These are phyloP conservation scores for Oopsacas minuta DNA, from an alignment of 37 sponge, comb jelly and placozoan genomes.

Conservation along the genomic window DNA sequence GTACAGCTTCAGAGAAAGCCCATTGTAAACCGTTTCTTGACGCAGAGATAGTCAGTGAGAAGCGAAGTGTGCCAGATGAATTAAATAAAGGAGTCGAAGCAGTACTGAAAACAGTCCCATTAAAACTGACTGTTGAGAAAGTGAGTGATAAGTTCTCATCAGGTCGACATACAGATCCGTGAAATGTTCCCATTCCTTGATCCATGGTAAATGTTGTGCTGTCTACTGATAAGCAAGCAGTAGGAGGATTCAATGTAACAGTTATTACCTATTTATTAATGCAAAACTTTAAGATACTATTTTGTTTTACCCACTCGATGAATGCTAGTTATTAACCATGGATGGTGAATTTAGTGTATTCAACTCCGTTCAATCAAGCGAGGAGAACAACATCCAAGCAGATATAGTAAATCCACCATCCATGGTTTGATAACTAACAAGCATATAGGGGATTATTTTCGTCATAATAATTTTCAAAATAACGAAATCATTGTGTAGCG, in stretches of 20 bases:
- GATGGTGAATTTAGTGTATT: too few species aligned
- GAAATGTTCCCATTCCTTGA: constrained; percentile 23
- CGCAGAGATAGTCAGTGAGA: not conserved
- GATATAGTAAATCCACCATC: too few species aligned
- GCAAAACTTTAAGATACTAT: too few species aligned
- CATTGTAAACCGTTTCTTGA: not conserved
- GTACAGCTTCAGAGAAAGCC: not conserved
- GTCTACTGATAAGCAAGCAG: constrained; percentile 35
- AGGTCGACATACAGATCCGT: constrained; percentile 30
- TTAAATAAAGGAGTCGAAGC: not conserved
- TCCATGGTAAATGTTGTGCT: constrained; percentile 1
- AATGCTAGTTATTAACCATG: too few species aligned
- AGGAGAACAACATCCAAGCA: too few species aligned
- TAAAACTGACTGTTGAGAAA: constrained; percentile 23
- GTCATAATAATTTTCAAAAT: not conserved
- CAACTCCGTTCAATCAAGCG: too few species aligned
- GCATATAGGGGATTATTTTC: too few species aligned
- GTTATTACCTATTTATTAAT: not conserved
- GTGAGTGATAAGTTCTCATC: not conserved
- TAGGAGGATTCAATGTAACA: constrained; percentile 9
- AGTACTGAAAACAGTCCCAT: not conserved
- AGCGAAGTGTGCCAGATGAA: not conserved
- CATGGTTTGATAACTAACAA: too few species aligned
- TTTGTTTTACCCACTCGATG: too few species aligned
- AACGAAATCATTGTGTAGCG: not conserved